A percentile compares a stretch with the other conserved stretches of the same genome.
Evolutionary conservation across 2,113 vertebrate genomes (phyloP).

Genomic region (Balaenoptera acutorostrata): DNA sequence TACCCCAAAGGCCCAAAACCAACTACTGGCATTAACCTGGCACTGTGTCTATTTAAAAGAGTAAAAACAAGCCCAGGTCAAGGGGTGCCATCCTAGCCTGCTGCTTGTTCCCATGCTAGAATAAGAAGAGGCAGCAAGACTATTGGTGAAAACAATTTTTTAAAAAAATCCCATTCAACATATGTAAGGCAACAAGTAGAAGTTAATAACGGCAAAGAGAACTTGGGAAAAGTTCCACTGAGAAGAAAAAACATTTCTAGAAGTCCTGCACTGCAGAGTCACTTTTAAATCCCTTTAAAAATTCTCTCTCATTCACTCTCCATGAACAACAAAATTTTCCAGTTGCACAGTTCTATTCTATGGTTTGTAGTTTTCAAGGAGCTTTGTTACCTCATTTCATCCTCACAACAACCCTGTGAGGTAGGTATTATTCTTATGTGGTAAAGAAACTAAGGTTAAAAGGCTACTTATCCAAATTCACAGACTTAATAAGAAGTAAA

Average conservation of each 20-base stretch:
- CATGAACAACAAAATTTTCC: not conserved
- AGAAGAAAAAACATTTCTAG: not conserved
- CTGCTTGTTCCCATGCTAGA: not conserved
- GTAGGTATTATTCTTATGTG: conserved; percentile 35
- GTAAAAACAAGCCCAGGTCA: conserved; percentile 3
- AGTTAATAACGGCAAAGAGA: not conserved
- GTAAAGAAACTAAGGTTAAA: conserved; percentile 28
- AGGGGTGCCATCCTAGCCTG: not conserved
- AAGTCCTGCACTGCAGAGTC: not conserved
- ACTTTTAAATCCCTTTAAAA: conserved; percentile 27
- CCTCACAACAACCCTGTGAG: conserved; percentile 67
- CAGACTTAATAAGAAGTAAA: conserved; percentile 21
- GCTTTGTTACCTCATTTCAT: conserved; percentile 19
- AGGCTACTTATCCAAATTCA: not conserved
- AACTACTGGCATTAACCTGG: conserved; percentile 8
- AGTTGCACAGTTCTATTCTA: not conserved
- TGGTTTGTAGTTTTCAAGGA: conserved; percentile 1
- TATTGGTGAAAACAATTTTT: not conserved
- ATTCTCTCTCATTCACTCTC: not conserved
- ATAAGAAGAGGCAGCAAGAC: not conserved
- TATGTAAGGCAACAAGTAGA: not conserved
- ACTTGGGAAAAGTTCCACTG: not conserved
- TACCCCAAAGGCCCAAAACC: conserved; percentile 16
- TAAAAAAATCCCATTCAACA: not conserved
- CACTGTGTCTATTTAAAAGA: not conserved